Evolutionary conservation across 2,888 invertebrate genomes (phyloP).

Genomic region (Omphaloscelis lunosa): DNA sequence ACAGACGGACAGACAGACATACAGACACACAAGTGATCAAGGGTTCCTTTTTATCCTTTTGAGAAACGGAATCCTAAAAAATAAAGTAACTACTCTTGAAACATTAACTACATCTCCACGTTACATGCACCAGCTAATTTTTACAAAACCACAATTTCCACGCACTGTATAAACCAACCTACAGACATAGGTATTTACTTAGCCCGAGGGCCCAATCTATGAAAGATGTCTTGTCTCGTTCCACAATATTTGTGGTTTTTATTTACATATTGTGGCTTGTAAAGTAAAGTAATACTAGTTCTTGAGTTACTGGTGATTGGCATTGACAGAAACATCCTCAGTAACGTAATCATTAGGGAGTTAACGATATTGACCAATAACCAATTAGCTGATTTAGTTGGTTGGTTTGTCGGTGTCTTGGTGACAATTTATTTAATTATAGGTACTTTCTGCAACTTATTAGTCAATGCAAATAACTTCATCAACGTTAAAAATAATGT

Average conservation of each 20-base stretch:
- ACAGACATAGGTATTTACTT: conserved; percentile 11
- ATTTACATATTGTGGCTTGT: conserved; percentile 54
- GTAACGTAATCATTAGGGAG: not conserved
- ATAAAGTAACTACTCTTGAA: not conserved
- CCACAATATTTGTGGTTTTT: conserved; percentile 47
- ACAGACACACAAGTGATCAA: too few relatives aligned
- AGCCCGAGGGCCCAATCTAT: conserved; percentile 61
- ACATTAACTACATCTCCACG: not conserved
- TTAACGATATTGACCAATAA: not conserved
- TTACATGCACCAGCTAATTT: not conserved
- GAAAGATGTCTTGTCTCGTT: conserved; percentile 33
- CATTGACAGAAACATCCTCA: not conserved
- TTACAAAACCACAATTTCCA: conserved; percentile 32
- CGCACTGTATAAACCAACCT: not conserved
- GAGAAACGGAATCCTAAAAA: too few relatives aligned
- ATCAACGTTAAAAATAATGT: too few relatives aligned
- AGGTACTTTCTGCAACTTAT: not conserved
- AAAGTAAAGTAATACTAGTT: conserved; percentile 27
- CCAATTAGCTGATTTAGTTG: conserved; percentile 7
- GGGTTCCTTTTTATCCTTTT: too few relatives aligned
- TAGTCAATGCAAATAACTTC: too few relatives aligned
- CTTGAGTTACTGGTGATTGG: conserved; percentile 19
- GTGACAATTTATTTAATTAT: not conserved
- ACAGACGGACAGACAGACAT: too few relatives aligned
- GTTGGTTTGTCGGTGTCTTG: not conserved